Conservation (phyloP, 2,797 vertebrate genomes). For the Ptychadena robeensis region DNA sequence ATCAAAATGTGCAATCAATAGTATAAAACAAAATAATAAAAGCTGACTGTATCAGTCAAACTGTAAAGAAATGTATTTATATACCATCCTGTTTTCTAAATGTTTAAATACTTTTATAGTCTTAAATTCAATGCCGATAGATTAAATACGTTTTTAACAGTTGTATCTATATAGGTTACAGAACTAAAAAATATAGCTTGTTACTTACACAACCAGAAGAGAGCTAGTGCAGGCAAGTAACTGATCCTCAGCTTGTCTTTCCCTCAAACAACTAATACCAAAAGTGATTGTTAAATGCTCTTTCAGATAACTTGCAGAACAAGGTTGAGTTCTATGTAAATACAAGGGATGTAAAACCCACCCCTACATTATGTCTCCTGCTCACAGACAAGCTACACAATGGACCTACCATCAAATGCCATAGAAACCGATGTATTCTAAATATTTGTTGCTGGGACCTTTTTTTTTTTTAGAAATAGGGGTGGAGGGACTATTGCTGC, state of each 20-base stretch:
- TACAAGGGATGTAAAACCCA: slow-evolving; percentile 12
- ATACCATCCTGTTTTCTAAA: too few species aligned
- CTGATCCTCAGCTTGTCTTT: background rate
- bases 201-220: slow-evolving; percentile 7
- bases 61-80: too few species aligned
- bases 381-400: background rate
- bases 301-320: slow-evolving; percentile 34
- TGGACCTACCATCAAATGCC: background rate
- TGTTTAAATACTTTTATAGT: too few species aligned
- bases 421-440: background rate
- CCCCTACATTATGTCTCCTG: background rate
- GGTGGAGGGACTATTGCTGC: too few species aligned
- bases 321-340: slow-evolving; percentile 44
- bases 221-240: background rate
- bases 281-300: slow-evolving; percentile 1
- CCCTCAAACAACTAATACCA: background rate
- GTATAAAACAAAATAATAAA: too few species aligned
- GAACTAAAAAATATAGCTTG: background rate
- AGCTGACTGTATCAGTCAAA: too few species aligned
- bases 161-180: too few species aligned
- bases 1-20: too few species aligned
- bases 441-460: too few species aligned
- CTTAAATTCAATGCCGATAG: too few species aligned
- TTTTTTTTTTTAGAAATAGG: too few species aligned
- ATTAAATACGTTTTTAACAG: too few species aligned